Evolutionary conservation across 2,797 vertebrate species (phyloP).

Genomic region (Micrastur ruficollis): DNA sequence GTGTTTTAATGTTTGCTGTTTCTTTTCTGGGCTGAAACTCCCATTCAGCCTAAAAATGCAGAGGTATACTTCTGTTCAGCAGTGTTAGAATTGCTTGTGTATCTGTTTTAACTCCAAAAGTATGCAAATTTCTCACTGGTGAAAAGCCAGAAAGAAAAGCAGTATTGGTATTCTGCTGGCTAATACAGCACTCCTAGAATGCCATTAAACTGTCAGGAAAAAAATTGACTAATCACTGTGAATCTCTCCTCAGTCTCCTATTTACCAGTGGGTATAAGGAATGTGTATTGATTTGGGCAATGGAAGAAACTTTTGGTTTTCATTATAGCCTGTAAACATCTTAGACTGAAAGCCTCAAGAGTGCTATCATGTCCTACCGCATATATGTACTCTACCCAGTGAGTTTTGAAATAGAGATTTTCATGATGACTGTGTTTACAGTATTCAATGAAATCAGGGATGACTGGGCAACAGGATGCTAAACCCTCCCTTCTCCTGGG

Average conservation of each 20-base stretch:
- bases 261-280: constrained; percentile 53
- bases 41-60: background rate
- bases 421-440: background rate
- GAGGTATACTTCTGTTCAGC: background rate
- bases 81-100: background rate
- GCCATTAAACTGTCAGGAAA: constrained; percentile 56
- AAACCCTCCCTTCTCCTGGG: background rate
- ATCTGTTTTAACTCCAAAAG: background rate
- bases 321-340: constrained; percentile 63
- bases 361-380: constrained; percentile 16
- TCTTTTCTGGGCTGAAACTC: background rate
- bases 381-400: constrained; percentile 5
- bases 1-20: background rate
- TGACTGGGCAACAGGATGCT: background rate
- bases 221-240: constrained; percentile 15
- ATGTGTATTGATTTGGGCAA: constrained; percentile 60
- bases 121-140: background rate
- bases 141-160: background rate
- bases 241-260: background rate
- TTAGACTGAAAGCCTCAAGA: constrained; percentile 47
- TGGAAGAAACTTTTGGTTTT: constrained; percentile 65
- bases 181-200: constrained; percentile 44
- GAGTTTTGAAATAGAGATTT: constrained; percentile 8
- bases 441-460: background rate
- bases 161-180: background rate